These are phyloP conservation scores for Peromyscus aztecus DNA, from an alignment of 2,797 vertebrate genomes.

Conservation along the genomic window DNA sequence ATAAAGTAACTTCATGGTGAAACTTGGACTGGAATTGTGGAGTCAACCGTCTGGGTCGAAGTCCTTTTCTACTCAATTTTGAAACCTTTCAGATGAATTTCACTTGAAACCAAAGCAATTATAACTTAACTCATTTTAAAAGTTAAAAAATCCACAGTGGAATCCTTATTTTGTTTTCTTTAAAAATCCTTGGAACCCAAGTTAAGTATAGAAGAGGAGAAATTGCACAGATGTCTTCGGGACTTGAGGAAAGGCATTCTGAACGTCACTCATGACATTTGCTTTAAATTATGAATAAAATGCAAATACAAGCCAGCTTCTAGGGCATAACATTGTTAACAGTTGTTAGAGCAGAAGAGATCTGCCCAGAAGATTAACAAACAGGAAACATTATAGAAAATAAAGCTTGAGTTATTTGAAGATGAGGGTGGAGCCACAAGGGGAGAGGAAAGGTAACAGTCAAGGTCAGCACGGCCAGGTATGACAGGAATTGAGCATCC, in stretches of 20 bases:
- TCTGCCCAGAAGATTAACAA: neutral
- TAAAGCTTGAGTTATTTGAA: neutral
- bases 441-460: neutral
- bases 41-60: neutral
- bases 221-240: neutral
- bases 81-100: neutral
- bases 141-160: neutral
- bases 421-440: neutral
- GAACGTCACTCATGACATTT: neutral
- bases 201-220: neutral
- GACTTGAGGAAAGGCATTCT: neutral
- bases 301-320: neutral
- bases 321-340: neutral
- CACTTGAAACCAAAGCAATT: neutral
- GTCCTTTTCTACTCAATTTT: neutral
- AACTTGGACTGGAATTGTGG: neutral
- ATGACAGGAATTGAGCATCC: neutral
- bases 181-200: neutral
- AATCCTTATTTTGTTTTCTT: neutral
- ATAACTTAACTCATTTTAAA: neutral
- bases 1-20: neutral
- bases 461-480: fast-evolving
- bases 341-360: neutral
- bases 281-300: slow-evolving; percentile 53
- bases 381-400: neutral